Evolutionary conservation across 2,888 invertebrate species (phyloP).

Genomic region (Myopa testacea): DNA sequence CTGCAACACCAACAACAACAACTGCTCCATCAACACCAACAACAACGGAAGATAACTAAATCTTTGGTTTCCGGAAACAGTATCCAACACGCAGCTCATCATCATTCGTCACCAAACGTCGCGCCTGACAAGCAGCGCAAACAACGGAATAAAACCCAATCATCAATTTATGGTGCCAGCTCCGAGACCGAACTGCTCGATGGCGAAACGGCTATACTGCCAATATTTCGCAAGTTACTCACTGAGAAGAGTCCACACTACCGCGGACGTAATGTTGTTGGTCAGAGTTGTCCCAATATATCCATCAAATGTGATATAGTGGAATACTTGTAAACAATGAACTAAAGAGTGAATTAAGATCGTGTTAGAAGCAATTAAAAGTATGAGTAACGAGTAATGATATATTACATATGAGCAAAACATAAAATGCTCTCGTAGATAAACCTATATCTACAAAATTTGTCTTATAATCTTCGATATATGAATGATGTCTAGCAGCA

Average conservation of each 20-base stretch:
- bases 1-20: conserved; percentile 37
- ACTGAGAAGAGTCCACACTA: conserved; percentile 83
- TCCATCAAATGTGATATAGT: conserved; percentile 96
- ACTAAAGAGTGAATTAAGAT: background rate
- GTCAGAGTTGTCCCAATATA: conserved; percentile 92
- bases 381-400: background rate
- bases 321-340: conserved; percentile 81
- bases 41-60: conserved; percentile 61
- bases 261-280: conserved; percentile 69
- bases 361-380: background rate
- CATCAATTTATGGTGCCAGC: conserved; percentile 79
- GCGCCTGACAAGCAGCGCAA: conserved; percentile 69
- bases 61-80: conserved; percentile 52
- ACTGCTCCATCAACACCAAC: background rate
- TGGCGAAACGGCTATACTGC: conserved; percentile 80
- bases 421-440: no score
- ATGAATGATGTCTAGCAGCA: background rate
- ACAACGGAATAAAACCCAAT: conserved; percentile 59
- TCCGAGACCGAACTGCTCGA: conserved; percentile 88
- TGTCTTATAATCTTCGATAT: background rate
- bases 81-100: conserved; percentile 70
- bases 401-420: no score
- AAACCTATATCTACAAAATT: background rate
- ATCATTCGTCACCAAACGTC: conserved; percentile 76
- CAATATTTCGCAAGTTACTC: conserved; percentile 91